Percentiles rank a stretch among this genome's conserved stretches.
Evolutionary conservation across 2,113 vertebrate genomes (phyloP).

Genomic region (Hypocryptadius cinnamomeus): DNA sequence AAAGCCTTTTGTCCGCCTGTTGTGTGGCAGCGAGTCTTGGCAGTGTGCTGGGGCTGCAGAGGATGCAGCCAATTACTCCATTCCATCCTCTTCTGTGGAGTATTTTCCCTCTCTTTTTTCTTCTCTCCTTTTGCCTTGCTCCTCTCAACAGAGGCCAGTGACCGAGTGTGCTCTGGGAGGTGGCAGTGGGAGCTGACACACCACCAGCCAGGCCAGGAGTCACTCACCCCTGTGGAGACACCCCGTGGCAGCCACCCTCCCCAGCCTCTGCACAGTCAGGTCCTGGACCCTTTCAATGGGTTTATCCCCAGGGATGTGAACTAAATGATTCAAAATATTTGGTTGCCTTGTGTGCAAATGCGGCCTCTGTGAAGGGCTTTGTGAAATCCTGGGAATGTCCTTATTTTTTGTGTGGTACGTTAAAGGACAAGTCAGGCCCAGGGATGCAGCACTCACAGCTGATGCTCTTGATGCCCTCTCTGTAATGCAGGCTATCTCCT

Average conservation of each 20-base stretch:
- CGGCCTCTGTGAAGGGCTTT: background rate
- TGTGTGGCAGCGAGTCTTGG: background rate
- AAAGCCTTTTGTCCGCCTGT: background rate
- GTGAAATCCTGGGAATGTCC: background rate
- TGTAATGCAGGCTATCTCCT: background rate
- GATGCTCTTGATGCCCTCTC: accelerated
- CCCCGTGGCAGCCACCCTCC: background rate
- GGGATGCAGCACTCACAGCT: background rate
- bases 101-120: background rate
- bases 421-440: background rate
- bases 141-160: background rate
- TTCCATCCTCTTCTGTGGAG: background rate
- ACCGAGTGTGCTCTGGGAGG: background rate
- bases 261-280: background rate
- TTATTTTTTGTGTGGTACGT: background rate
- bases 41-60: background rate
- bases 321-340: background rate
- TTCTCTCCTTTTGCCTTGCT: background rate
- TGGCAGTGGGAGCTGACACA: background rate
- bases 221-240: background rate
- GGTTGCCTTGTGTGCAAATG: background rate
- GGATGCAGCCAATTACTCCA: background rate
- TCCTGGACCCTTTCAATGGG: background rate
- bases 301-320: background rate
- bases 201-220: background rate